Evolutionary conservation across 2,888 invertebrate species (phyloP).

Genomic region (Aplocera efformata): DNA sequence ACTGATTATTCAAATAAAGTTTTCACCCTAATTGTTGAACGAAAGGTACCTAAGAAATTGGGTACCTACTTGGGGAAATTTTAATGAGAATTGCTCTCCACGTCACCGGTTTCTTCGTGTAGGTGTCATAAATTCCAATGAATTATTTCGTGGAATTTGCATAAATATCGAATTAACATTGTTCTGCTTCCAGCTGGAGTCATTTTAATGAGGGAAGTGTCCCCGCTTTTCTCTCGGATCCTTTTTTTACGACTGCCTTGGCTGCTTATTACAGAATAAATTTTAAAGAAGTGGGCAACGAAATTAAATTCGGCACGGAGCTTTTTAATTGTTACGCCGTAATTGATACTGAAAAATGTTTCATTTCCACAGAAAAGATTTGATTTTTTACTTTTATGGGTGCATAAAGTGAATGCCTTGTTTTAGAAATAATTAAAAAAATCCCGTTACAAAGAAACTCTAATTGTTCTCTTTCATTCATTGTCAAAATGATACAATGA

Average conservation of each 20-base stretch:
- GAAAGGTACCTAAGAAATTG: constrained; percentile 1
- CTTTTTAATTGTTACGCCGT: constrained; percentile 39
- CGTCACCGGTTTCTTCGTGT: constrained; percentile 27
- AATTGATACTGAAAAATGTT: constrained; percentile 36
- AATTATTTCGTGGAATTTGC: constrained; percentile 49
- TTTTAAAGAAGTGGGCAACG: constrained; percentile 43
- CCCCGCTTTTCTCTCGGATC: constrained; percentile 43
- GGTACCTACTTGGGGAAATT: constrained; percentile 6
- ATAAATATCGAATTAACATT: constrained; percentile 59
- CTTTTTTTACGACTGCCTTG: constrained; percentile 44
- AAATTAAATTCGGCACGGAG: constrained; percentile 39
- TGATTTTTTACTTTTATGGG: not conserved
- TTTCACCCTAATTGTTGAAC: constrained; percentile 11
- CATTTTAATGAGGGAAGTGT: constrained; percentile 48
- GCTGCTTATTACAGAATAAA: constrained; percentile 46
- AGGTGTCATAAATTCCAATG: constrained; percentile 43
- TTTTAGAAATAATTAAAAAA: too few relatives aligned
- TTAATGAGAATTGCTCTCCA: constrained; percentile 19
- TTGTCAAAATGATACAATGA: too few relatives aligned
- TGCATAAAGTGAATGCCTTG: too few relatives aligned
- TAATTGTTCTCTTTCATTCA: too few relatives aligned
- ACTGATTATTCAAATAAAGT: constrained; percentile 7
- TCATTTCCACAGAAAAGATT: constrained; percentile 11
- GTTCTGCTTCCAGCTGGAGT: constrained; percentile 50
- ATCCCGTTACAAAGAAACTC: too few relatives aligned